Base-by-base conservation (phyloP, 2,113 vertebrate genomes). In the Acanthochromis polyacanthus region DNA sequence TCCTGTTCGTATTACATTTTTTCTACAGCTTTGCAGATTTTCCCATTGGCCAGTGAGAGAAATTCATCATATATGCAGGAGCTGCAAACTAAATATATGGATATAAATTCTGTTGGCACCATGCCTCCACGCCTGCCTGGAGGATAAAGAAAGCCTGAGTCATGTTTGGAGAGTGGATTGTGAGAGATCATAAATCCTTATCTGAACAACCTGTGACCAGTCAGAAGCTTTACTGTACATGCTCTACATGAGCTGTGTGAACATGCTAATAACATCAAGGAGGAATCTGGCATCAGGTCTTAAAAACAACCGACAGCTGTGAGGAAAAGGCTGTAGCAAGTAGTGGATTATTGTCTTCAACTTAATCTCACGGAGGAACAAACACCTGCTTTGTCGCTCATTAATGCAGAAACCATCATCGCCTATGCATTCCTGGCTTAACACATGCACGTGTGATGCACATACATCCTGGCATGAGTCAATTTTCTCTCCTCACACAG, bases 161-260 rank as follows among this genome's bases (percentile, higher is more conserved):
- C 86, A 88, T 84, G 83, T 81, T 72, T 61, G 53, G 67, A 84
- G 74, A 79, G 58, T 71, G 53, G 91, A 82, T 81, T 69, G 87
- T 80, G 62, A 71, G 66, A 62, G 52, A 79, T 80, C 82, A 89
- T 88, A 85, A 89, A 92, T 89, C 68, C 51, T 78, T 73, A 83
- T 85, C 74, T 66, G 55, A 82, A 67, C 71, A 75, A 90, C 88
- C 85, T 91, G 84, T 89, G 86, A 84, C 86, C 78, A 43, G 55
- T 78, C 56, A 53, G 61, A 70, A 63, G 75, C 56, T 87, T 67
- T 25, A 36, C 32, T 10, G 7, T 4, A 70, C 56, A 11, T 20
- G 8, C 40, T 45, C 20, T 30, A 45, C 70, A 36, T 0, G 15
- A 52, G 58, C 68, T 32, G 23, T 36, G 62, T 30, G 46, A 64